A percentile compares a stretch with the other conserved stretches of the same genome.
These are phyloP conservation scores for Mesocricetus auratus DNA, from an alignment of 2,113 vertebrate species.

Conservation along the genomic window DNA sequence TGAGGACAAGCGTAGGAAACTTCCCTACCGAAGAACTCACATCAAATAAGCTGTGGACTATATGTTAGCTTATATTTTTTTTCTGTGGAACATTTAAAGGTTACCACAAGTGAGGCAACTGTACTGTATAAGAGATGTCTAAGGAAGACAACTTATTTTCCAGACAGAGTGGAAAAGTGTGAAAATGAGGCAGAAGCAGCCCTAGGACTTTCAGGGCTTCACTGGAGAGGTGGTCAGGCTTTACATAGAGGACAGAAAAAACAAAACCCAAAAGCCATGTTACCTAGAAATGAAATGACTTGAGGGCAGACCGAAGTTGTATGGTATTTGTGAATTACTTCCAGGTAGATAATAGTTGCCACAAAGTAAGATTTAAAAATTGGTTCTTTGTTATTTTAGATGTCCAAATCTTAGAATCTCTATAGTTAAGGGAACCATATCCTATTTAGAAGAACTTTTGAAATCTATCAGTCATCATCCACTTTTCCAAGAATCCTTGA, in stretches of 20 bases:
- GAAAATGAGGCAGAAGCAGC: not conserved
- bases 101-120: not conserved
- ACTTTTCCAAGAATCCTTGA: constrained; percentile 35
- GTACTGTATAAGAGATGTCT: not conserved
- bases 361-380: constrained; percentile 17
- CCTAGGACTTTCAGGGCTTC: not conserved
- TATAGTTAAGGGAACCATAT: not conserved
- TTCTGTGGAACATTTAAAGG: constrained; percentile 31
- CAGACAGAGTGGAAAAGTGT: not conserved
- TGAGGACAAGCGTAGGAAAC: not conserved
- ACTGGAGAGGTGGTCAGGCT: not conserved
- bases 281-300: not conserved
- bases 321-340: constrained; percentile 40
- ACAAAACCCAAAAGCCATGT: not conserved
- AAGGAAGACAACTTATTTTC: not conserved
- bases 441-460: not conserved
- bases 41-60: not conserved
- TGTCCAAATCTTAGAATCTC: constrained; percentile 38
- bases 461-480: constrained; percentile 7
- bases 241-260: not conserved
- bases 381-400: not conserved
- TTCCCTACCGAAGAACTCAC: not conserved
- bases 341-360: not conserved
- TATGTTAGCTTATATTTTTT: too few relatives aligned
- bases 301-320: not conserved